Evolutionary conservation across 1,140 invertebrate species (phyloP).

Genomic region (Panagrolaimus sp.): DNA sequence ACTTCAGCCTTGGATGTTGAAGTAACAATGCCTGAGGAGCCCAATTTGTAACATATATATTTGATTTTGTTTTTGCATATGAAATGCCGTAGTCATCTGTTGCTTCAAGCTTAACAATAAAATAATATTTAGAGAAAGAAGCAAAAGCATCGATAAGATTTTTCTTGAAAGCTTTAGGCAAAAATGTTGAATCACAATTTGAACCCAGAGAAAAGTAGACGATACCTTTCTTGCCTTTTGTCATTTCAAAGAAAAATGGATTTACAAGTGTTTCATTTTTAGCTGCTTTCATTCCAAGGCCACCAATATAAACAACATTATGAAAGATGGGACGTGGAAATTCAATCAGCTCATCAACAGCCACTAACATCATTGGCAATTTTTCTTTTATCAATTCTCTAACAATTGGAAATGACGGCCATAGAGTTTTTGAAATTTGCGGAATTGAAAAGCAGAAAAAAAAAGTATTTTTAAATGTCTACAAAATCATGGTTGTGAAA

Average conservation of each 20-base stretch:
- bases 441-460: background rate
- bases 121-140: slow-evolving; percentile 20
- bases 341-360: slow-evolving; percentile 28
- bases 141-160: slow-evolving; percentile 20
- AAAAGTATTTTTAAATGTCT: too few species aligned
- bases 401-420: slow-evolving; percentile 14
- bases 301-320: slow-evolving; percentile 27
- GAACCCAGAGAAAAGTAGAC: slow-evolving; percentile 27
- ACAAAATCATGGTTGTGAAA: too few species aligned
- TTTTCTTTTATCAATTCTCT: slow-evolving; percentile 16
- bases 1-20: slow-evolving; percentile 11
- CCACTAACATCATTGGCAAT: slow-evolving; percentile 22
- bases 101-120: slow-evolving; percentile 23
- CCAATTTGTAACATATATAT: slow-evolving; percentile 24
- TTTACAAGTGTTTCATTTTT: background rate
- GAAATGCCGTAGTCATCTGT: background rate
- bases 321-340: slow-evolving; percentile 25
- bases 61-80: background rate
- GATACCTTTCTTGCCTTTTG: slow-evolving; percentile 17
- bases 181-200: background rate
- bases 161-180: slow-evolving; percentile 17
- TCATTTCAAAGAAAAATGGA: slow-evolving; percentile 17
- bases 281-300: slow-evolving; percentile 17
- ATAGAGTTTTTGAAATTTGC: background rate
- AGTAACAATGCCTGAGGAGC: slow-evolving; percentile 20